phyloP scores from a whole-genome alignment of 1,140 invertebrate species.

The Pararge aegeria region DNA sequence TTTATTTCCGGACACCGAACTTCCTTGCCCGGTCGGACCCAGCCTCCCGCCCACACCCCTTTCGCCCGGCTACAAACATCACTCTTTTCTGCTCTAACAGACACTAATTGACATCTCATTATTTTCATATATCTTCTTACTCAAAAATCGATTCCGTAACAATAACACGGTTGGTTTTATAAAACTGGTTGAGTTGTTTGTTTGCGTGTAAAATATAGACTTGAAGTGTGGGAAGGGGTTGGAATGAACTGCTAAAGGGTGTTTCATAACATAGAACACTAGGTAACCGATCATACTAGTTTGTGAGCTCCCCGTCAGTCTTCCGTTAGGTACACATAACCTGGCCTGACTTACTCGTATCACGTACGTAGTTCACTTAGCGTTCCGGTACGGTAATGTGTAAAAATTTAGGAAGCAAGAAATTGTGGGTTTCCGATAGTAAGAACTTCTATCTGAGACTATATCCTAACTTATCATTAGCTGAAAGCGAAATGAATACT shows the following conservation, averaged over 20 bases:
- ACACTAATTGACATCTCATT: slow-evolving; percentile 25
- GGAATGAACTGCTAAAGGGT: background rate
- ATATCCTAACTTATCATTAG: no score
- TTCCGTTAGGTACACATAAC: no score
- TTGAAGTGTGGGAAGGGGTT: background rate
- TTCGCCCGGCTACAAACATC: slow-evolving; percentile 33
- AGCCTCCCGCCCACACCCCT: slow-evolving; percentile 40
- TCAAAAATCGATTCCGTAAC: background rate
- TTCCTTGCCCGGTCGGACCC: slow-evolving; percentile 64
- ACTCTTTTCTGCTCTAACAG: slow-evolving; percentile 19
- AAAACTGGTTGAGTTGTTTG: background rate
- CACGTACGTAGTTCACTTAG: no score
- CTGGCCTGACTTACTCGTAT: no score
- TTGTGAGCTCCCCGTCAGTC: no score
- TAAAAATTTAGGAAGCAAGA: no score
- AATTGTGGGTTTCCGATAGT: no score
- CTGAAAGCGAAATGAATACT: no score
- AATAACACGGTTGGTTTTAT: background rate
- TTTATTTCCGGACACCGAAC: slow-evolving; percentile 80
- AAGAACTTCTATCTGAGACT: no score
- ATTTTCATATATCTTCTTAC: slow-evolving; percentile 14
- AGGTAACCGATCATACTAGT: no score
- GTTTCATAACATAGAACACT: no score
- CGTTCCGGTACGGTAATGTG: no score
- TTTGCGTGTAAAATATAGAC: background rate